Evolutionary conservation across 2,113 vertebrate species (phyloP).

Genomic region (Parotia lawesii): DNA sequence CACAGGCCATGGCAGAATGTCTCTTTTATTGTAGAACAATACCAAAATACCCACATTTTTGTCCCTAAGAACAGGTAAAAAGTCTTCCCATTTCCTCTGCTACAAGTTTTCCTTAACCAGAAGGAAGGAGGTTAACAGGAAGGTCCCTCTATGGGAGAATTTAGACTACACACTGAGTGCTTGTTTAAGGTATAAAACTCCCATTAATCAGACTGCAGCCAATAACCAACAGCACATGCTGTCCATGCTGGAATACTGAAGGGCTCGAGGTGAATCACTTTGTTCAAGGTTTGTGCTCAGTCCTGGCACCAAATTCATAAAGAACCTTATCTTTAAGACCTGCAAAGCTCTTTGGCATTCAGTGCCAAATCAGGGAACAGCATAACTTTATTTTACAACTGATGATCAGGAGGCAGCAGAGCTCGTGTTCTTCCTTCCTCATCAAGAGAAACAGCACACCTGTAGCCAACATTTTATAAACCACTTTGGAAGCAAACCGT

Average conservation of each 20-base stretch:
- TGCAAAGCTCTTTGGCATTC: neutral
- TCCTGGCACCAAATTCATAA: neutral
- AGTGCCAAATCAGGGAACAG: neutral
- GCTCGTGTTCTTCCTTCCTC: neutral
- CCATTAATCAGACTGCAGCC: neutral
- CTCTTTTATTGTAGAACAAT: neutral
- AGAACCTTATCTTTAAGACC: constrained; percentile 16
- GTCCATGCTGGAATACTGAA: fast-evolving
- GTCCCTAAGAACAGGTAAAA: neutral
- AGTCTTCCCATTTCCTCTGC: neutral
- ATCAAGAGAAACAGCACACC: neutral
- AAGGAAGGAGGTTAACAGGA: neutral
- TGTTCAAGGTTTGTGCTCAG: neutral
- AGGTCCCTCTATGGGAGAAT: neutral
- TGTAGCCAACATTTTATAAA: neutral
- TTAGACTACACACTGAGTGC: neutral
- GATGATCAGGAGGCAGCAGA: neutral
- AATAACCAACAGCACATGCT: neutral
- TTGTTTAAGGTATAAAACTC: neutral
- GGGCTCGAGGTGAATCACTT: neutral
- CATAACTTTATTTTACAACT: neutral
- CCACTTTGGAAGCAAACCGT: neutral
- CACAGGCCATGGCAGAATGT: neutral
- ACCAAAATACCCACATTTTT: neutral
- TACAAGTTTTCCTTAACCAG: neutral